Evolutionary conservation across 2,888 invertebrate genomes (phyloP).

Genomic region (Tanaodytes sp.): DNA sequence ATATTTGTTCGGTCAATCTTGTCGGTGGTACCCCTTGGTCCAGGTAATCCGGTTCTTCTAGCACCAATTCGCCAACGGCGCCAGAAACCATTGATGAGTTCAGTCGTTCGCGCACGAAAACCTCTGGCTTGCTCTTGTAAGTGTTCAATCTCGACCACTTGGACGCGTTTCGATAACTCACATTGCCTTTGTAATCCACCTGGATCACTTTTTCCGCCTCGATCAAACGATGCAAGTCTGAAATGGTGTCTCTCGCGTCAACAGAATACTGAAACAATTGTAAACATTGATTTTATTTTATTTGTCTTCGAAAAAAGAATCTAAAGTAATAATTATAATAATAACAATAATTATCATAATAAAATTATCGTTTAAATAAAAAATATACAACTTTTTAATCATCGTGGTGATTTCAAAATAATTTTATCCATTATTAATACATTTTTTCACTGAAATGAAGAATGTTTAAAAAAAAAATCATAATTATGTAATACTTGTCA

Average conservation of each 20-base stretch:
- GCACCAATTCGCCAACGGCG: slow-evolving; percentile 81
- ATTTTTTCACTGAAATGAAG: too few species aligned
- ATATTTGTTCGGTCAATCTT: slow-evolving; percentile 79
- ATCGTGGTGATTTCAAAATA: too few species aligned
- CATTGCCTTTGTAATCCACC: slow-evolving; percentile 90
- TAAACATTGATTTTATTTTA: too few species aligned
- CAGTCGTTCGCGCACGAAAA: slow-evolving; percentile 74
- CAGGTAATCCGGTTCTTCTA: slow-evolving; percentile 81
- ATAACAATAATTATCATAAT: too few species aligned
- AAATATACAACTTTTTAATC: too few species aligned
- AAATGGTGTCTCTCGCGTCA: slow-evolving; percentile 79
- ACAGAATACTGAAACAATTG: slow-evolving; percentile 77
- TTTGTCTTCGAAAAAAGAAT: too few species aligned
- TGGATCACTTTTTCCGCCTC: slow-evolving; percentile 84
- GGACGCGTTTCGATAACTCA: slow-evolving; percentile 87
- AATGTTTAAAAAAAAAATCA: too few species aligned
- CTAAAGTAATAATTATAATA: too few species aligned
- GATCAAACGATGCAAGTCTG: slow-evolving; percentile 83
- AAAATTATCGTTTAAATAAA: too few species aligned
- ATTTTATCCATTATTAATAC: too few species aligned
- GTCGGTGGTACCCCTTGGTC: slow-evolving; percentile 82
- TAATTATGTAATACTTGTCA: too few species aligned
- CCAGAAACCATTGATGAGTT: slow-evolving; percentile 76
- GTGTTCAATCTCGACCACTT: slow-evolving; percentile 77
- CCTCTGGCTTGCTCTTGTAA: slow-evolving; percentile 73